A percentile compares a stretch with the other conserved stretches of the same genome.
These are phyloP conservation scores for Amphimedon queenslandica DNA, from an alignment of 37 sponge, comb jelly and placozoan genomes.

Conservation along the genomic window DNA sequence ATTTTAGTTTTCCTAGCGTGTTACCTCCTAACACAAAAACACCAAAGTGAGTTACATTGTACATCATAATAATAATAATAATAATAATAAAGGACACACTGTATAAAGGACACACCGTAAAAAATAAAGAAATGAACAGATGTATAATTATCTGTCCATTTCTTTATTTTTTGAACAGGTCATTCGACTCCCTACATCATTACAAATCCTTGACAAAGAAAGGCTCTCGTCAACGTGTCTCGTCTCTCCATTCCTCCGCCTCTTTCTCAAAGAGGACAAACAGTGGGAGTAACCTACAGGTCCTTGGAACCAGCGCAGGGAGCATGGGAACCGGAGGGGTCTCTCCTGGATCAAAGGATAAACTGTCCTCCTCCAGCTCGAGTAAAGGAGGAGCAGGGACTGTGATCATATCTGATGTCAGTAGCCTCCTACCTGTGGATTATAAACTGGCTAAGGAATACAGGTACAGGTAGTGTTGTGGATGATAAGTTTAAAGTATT, in stretches of 20 bases:
- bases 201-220: too few species aligned
- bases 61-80: too few species aligned
- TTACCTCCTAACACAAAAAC: conserved; percentile 9
- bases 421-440: conserved; percentile 45
- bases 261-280: conserved; percentile 17
- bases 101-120: neutral
- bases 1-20: neutral
- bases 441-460: conserved; percentile 52
- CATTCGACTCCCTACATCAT: too few species aligned
- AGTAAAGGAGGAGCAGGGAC: neutral
- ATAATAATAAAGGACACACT: neutral
- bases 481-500: too few species aligned
- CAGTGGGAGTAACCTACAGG: neutral
- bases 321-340: too few species aligned
- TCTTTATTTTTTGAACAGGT: too few species aligned
- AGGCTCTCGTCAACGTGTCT: conserved; percentile 6
- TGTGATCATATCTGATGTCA: conserved; percentile 25
- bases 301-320: neutral
- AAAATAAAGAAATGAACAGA: neutral
- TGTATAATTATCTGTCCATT: too few species aligned
- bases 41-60: conserved; percentile 15
- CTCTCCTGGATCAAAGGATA: too few species aligned
- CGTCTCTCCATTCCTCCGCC: conserved; percentile 27
- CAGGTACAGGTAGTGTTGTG: conserved; percentile 20
- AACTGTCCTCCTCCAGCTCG: neutral